Conservation (phyloP, 2,888 invertebrate genomes). For the Dasypolia templi region DNA sequence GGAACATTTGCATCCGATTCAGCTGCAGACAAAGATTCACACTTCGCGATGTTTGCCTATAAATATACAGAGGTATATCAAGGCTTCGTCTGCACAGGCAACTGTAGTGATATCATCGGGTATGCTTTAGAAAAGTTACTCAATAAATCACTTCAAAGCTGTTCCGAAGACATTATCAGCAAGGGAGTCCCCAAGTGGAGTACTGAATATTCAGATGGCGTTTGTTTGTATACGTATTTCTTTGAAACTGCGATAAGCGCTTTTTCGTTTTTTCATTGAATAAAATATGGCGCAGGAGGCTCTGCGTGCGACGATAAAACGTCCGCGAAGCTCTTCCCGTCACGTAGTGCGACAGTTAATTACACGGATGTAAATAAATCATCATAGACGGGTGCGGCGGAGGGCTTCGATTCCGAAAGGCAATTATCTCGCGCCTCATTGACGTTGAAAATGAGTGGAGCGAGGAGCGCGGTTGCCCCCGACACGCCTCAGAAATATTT, state of each 20-base stretch:
- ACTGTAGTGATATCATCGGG: conserved; percentile 71
- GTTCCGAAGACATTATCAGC: conserved; percentile 85
- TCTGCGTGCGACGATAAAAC: conserved; percentile 86
- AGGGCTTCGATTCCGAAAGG: conserved; percentile 88
- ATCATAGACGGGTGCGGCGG: conserved; percentile 88
- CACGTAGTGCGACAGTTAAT: conserved; percentile 90
- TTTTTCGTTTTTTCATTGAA: conserved; percentile 84
- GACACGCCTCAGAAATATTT: conserved; percentile 83
- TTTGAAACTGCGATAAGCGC: conserved; percentile 86
- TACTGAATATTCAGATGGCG: conserved; percentile 86
- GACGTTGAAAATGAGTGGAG: conserved; percentile 86
- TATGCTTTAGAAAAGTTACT: conserved; percentile 79
- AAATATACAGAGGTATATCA: conserved; percentile 23
- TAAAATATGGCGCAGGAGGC: conserved; percentile 86
- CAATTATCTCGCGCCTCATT: conserved; percentile 90
- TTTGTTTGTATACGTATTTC: conserved; percentile 88
- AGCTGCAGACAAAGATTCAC: conserved; percentile 71
- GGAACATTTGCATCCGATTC: conserved; percentile 81
- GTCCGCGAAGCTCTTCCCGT: conserved; percentile 87
- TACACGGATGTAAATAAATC: conserved; percentile 90
- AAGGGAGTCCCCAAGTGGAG: conserved; percentile 81
- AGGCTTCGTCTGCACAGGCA: conserved; percentile 47
- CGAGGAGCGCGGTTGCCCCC: conserved; percentile 73
- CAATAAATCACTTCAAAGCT: conserved; percentile 83
- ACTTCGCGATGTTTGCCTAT: conserved; percentile 66